A percentile compares a stretch with the other conserved stretches of the same genome.
phyloP scores from a whole-genome alignment of 2,888 invertebrate genomes.

The Barypeithes pellucidus region DNA sequence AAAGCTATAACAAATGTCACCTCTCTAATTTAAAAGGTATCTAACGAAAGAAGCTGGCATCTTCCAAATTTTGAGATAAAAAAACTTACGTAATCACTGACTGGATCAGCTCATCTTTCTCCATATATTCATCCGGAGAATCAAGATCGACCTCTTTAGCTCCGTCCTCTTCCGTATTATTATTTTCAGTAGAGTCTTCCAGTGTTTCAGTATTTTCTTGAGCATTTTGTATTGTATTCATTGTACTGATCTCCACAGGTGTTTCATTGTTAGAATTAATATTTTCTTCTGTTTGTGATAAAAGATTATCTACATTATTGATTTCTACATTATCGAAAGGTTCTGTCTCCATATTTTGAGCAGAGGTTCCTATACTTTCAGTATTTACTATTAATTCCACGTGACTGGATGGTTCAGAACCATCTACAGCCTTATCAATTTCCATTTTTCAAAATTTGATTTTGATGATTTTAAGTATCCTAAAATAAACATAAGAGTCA shows the following conservation, averaged over 20 bases:
- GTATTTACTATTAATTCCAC: background rate
- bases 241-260: background rate
- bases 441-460: background rate
- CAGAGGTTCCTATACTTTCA: background rate
- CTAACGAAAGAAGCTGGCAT: too few species aligned
- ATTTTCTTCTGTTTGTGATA: background rate
- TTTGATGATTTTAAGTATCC: too few species aligned
- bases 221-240: background rate
- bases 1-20: too few species aligned
- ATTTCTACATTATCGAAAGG: background rate
- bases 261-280: background rate
- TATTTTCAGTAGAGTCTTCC: background rate
- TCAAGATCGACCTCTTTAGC: background rate
- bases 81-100: background rate
- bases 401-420: background rate
- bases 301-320: background rate
- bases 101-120: conserved; percentile 4
- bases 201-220: background rate
- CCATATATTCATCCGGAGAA: background rate
- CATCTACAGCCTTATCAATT: background rate
- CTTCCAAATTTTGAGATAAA: too few species aligned
- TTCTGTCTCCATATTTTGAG: background rate
- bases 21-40: too few species aligned
- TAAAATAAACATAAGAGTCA: too few species aligned
- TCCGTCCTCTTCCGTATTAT: background rate